phyloP scores from a whole-genome alignment of 1,140 invertebrate species.

The Archegozetes longisetosus region DNA sequence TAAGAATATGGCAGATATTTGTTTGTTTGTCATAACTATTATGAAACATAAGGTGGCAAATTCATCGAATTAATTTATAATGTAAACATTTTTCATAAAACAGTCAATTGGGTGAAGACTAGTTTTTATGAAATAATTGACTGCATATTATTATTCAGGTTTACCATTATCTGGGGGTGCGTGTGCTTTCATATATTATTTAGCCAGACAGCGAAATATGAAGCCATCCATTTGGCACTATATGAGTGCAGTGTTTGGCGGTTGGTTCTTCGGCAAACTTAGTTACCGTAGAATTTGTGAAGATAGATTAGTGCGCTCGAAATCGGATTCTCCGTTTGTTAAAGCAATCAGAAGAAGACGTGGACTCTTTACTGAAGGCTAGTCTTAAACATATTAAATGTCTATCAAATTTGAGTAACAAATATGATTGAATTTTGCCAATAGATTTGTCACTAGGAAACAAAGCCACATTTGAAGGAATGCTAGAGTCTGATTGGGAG shows the following conservation, averaged over 20 bases:
- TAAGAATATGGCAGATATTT: no score
- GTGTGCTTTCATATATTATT: background rate
- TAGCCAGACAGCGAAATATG: background rate
- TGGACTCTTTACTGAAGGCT: conserved; percentile 1
- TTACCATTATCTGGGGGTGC: background rate
- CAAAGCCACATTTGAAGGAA: no score
- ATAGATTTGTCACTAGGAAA: no score
- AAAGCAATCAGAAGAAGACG: background rate
- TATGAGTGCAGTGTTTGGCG: background rate
- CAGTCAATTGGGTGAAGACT: no score
- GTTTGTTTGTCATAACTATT: no score
- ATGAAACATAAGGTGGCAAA: no score
- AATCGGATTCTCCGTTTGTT: conserved; percentile 10
- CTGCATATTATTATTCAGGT: no score
- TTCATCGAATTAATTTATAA: no score
- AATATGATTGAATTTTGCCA: no score
- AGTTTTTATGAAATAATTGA: no score
- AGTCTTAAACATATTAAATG: background rate
- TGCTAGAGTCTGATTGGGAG: background rate
- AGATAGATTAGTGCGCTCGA: conserved; percentile 1
- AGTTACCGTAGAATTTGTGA: conserved; percentile 8
- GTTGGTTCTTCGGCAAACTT: conserved; percentile 8
- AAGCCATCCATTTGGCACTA: background rate
- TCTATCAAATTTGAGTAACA: no score
- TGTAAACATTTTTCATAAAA: no score